A percentile compares a stretch with the other conserved stretches of the same genome.
These are phyloP conservation scores for Anas platyrhynchos DNA, from an alignment of 2,113 vertebrate species.

Conservation along the genomic window DNA sequence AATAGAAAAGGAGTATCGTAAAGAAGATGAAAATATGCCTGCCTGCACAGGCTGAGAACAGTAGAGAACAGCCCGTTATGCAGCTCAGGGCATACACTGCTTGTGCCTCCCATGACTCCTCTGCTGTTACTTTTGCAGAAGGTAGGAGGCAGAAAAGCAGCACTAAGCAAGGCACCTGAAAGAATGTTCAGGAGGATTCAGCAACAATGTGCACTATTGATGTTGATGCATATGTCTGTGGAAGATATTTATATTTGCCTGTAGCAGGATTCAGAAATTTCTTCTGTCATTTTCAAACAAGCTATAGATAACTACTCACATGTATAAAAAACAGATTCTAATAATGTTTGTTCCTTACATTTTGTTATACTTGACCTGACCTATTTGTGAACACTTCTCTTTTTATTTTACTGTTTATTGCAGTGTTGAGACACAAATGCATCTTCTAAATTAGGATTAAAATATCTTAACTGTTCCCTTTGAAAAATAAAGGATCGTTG, in stretches of 20 bases:
- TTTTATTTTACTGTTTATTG: not conserved
- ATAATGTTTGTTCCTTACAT: not conserved
- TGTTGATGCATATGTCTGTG: not conserved
- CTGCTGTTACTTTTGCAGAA: not conserved
- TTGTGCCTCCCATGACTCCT: not conserved
- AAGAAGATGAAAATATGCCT: not conserved
- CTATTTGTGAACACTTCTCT: not conserved
- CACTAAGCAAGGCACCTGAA: not conserved
- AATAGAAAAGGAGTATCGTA: not conserved
- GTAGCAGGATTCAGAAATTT: not conserved
- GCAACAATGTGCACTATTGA: accelerated
- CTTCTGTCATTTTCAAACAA: not conserved
- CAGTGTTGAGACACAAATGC: not conserved
- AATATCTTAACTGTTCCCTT: not conserved
- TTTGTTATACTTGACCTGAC: not conserved
- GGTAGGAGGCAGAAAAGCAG: not conserved
- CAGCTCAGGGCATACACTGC: not conserved
- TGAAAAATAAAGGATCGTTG: not conserved
- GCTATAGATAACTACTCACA: not conserved
- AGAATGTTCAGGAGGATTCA: not conserved
- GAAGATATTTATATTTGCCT: not conserved
- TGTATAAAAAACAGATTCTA: not conserved
- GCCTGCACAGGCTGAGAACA: not conserved
- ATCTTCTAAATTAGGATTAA: not conserved
- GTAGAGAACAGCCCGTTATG: not conserved